Evolutionary conservation across 2,888 invertebrate species (phyloP).

Genomic region (Trissoscelio sp.): DNA sequence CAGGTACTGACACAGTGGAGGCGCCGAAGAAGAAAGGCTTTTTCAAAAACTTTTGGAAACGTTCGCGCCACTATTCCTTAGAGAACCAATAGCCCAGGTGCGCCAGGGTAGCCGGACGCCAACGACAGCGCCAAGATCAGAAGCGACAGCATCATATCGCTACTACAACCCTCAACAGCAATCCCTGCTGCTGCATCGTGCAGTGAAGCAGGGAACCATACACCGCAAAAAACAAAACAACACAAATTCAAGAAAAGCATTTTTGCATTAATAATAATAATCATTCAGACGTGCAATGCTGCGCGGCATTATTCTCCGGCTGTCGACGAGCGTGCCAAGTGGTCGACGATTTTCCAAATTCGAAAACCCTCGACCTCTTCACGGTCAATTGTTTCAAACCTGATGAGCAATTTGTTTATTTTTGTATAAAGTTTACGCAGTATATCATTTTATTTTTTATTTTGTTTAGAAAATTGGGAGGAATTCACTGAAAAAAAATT

Average conservation of each 20-base stretch:
- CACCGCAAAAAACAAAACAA: slow-evolving; percentile 8
- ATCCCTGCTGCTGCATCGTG: slow-evolving; percentile 82
- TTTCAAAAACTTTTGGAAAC: slow-evolving; percentile 95
- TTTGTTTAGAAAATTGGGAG: too few relatives aligned
- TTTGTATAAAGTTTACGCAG: slow-evolving; percentile 15
- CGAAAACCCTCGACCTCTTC: slow-evolving; percentile 29
- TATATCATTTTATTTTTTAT: neutral
- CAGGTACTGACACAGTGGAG: slow-evolving; percentile 88
- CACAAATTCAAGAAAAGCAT: neutral
- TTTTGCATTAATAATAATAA: neutral
- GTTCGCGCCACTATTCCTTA: slow-evolving; percentile 93
- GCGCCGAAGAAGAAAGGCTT: slow-evolving; percentile 94
- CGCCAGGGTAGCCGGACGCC: slow-evolving; percentile 79
- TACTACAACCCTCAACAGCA: slow-evolving; percentile 76
- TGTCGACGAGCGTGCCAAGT: slow-evolving; percentile 34
- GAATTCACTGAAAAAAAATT: too few relatives aligned
- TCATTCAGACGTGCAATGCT: slow-evolving; percentile 31
- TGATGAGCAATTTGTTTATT: slow-evolving; percentile 33
- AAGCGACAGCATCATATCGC: slow-evolving; percentile 75
- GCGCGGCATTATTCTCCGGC: slow-evolving; percentile 61
- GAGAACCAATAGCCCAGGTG: slow-evolving; percentile 90
- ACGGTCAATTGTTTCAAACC: slow-evolving; percentile 14
- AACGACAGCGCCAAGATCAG: slow-evolving; percentile 75
- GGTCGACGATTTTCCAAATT: slow-evolving; percentile 27
- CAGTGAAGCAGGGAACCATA: slow-evolving; percentile 33